A percentile compares a stretch with the other conserved stretches of the same genome.
Evolutionary conservation across 2,888 invertebrate genomes (phyloP).

Genomic region (Drosophila acutilabella): DNA sequence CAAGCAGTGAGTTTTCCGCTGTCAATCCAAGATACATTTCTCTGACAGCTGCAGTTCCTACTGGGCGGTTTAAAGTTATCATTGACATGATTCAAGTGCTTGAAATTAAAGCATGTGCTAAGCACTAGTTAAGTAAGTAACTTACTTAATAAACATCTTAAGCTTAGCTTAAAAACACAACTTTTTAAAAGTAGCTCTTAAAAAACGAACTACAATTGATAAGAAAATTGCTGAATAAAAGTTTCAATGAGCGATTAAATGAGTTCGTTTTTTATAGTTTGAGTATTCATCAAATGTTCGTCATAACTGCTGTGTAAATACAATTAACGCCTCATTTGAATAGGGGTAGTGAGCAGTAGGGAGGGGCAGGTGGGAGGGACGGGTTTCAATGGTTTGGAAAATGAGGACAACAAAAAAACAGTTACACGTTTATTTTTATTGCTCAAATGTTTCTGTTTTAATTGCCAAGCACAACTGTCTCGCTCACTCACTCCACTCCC

Average conservation of each 20-base stretch:
- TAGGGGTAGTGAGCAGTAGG: neutral
- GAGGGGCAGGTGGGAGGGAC: neutral
- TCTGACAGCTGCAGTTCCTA: conserved; percentile 70
- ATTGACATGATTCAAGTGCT: conserved; percentile 7
- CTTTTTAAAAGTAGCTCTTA: conserved; percentile 1
- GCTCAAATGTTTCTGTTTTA: conserved; percentile 54
- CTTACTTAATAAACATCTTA: neutral
- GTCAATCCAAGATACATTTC: conserved; percentile 68
- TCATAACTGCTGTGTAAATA: conserved; percentile 60
- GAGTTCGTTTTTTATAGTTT: conserved; percentile 16
- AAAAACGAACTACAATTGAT: conserved; percentile 15
- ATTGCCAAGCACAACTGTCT: conserved; percentile 34
- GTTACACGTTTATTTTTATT: conserved; percentile 60
- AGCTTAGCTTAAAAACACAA: no score
- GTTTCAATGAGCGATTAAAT: conserved; percentile 27
- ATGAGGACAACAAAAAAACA: conserved; percentile 54
- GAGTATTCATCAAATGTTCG: conserved; percentile 23
- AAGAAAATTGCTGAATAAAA: conserved; percentile 18
- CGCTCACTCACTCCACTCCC: neutral
- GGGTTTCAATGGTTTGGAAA: conserved; percentile 3
- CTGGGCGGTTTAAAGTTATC: conserved; percentile 49
- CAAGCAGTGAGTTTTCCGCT: conserved; percentile 60
- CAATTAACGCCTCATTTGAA: conserved; percentile 67
- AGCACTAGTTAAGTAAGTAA: neutral
- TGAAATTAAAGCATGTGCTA: neutral